phyloP scores from a whole-genome alignment of 2,113 vertebrate genomes.

The Dascyllus trimaculatus region DNA sequence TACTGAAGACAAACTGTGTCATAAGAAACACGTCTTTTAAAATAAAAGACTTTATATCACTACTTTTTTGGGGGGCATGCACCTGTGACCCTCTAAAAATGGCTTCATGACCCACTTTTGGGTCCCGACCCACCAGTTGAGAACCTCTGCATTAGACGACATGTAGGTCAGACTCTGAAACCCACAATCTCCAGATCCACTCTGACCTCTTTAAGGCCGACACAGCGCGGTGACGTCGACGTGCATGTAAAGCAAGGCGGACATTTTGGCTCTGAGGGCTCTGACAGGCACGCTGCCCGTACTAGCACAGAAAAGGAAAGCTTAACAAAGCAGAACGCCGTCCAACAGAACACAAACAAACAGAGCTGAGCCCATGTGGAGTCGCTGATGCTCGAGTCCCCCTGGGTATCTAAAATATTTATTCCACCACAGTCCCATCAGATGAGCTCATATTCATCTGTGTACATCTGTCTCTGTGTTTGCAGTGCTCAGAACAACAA shows the following conservation, averaged over 20 bases:
- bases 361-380: slow-evolving; percentile 19
- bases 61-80: too few relatives aligned
- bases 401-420: slow-evolving; percentile 42
- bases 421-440: slow-evolving; percentile 2
- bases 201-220: slow-evolving; percentile 23
- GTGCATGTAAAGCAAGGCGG: background rate
- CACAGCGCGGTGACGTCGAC: slow-evolving; percentile 14
- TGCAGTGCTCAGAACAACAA: slow-evolving; percentile 7
- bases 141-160: too few relatives aligned
- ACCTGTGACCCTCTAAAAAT: too few relatives aligned
- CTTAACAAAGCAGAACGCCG: background rate
- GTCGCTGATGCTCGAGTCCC: slow-evolving; percentile 16
- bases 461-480: background rate
- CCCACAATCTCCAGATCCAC: too few relatives aligned
- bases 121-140: too few relatives aligned
- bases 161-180: too few relatives aligned
- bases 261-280: background rate
- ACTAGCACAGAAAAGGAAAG: slow-evolving; percentile 6
- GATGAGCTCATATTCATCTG: slow-evolving; percentile 34
- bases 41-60: too few relatives aligned
- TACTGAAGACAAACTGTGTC: too few relatives aligned
- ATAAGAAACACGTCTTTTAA: too few relatives aligned
- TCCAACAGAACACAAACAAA: slow-evolving; percentile 33
- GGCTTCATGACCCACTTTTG: too few relatives aligned
- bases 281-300: background rate